phyloP scores from a whole-genome alignment of 53 echinoderm and acorn worm genomes.

The Apostichopus leukothele region DNA sequence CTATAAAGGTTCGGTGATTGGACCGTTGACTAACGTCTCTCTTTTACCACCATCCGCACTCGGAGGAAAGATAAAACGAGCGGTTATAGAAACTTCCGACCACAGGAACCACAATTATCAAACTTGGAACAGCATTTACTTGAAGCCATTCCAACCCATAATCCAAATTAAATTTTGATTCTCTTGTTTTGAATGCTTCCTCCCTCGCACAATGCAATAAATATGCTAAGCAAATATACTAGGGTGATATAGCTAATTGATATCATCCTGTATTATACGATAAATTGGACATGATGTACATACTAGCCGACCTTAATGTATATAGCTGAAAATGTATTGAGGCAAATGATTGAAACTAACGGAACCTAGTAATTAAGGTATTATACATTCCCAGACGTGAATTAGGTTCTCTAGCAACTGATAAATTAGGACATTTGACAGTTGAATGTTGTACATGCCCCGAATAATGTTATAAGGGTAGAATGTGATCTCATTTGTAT shows the following conservation, averaged over 20 bases:
- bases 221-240: too few species aligned
- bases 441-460: not conserved
- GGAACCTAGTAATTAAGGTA: not conserved
- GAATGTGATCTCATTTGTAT: too few species aligned
- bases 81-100: not conserved
- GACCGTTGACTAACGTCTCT: too few species aligned
- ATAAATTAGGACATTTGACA: not conserved
- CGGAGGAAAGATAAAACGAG: not conserved
- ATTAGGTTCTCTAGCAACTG: not conserved
- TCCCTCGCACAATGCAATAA: too few species aligned
- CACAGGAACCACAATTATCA: not conserved
- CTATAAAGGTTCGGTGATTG: too few species aligned
- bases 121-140: not conserved
- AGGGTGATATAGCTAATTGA: not conserved
- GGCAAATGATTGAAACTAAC: not conserved
- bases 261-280: not conserved
- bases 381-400: not conserved
- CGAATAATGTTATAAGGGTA: too few species aligned
- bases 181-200: too few species aligned
- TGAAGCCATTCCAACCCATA: not conserved
- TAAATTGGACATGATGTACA: not conserved
- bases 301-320: not conserved
- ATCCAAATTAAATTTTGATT: not conserved
- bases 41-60: too few species aligned
- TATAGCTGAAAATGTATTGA: not conserved